Conservation (phyloP, 2,113 vertebrate genomes). For the Tetrax tetrax region DNA sequence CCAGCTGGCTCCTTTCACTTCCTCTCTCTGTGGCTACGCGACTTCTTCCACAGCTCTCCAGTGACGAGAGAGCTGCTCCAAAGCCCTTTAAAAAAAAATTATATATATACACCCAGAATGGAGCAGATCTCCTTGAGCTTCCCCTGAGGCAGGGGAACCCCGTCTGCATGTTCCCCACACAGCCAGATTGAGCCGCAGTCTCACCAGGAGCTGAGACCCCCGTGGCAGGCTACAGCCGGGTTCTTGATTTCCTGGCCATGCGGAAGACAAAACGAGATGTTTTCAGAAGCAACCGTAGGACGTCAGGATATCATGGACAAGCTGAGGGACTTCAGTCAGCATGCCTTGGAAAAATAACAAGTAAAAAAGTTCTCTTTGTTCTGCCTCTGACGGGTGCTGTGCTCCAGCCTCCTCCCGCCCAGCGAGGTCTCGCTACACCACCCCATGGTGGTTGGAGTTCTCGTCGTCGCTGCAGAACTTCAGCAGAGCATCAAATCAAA, state of each 20-base stretch:
- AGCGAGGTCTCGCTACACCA: not conserved
- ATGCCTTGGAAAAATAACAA: not conserved
- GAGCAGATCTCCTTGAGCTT: not conserved
- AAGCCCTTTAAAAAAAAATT: not conserved
- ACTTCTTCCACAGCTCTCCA: not conserved
- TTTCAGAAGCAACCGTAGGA: rapidly evolving
- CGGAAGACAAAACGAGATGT: not conserved
- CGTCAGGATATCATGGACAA: not conserved
- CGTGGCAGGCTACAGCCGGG: rapidly evolving
- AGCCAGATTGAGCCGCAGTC: not conserved
- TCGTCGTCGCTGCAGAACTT: not conserved
- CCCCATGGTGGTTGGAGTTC: not conserved
- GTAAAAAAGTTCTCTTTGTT: rapidly evolving
- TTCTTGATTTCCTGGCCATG: rapidly evolving
- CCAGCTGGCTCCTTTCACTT: not conserved
- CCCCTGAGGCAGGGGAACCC: not conserved
- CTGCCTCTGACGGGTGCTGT: rapidly evolving
- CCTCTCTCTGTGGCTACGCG: not conserved
- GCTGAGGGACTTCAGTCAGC: not conserved
- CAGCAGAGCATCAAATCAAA: not conserved
- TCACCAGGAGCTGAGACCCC: not conserved
- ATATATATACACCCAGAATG: not conserved
- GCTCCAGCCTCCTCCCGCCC: not conserved
- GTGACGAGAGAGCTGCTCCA: not conserved
- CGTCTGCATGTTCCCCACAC: not conserved